Percentiles rank a stretch among this genome's conserved stretches.
Evolutionary conservation across 2,113 vertebrate species (phyloP).

Genomic region (Hydrochoerus hydrochaeris): DNA sequence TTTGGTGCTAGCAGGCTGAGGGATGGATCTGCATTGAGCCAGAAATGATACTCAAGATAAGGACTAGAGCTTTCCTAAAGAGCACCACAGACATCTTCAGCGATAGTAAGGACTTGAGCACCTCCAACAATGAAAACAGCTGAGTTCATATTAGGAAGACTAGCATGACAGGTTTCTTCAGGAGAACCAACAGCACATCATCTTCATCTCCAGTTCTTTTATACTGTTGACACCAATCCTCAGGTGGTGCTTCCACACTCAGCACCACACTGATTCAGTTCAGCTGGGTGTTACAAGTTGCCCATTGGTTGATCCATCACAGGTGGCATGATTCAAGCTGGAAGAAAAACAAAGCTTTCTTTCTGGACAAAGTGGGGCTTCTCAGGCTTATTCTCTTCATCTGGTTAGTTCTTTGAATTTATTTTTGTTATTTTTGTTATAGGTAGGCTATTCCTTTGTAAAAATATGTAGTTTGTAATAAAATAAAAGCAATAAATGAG

Average conservation of each 20-base stretch:
- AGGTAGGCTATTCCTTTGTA: neutral
- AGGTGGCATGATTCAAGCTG: neutral
- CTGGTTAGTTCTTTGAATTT: slow-evolving; percentile 11
- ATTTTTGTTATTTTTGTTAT: slow-evolving; percentile 7
- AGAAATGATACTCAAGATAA: neutral
- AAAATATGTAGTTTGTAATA: neutral
- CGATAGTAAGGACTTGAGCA: neutral
- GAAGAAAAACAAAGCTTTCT: neutral
- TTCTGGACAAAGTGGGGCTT: neutral
- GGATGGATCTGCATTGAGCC: neutral
- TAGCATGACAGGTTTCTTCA: neutral
- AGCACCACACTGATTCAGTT: neutral
- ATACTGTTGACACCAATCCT: neutral
- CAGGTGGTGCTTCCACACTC: neutral
- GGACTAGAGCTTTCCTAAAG: neutral
- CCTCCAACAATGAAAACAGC: neutral
- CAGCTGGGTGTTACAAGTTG: neutral
- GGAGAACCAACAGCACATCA: neutral
- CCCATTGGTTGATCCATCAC: neutral
- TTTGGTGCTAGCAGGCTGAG: neutral
- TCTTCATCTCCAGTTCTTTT: neutral
- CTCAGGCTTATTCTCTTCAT: neutral
- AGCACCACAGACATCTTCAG: neutral
- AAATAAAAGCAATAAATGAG: slow-evolving; percentile 8
- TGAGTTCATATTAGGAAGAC: neutral